Evolutionary conservation across 2,888 invertebrate genomes (phyloP).

Genomic region (Xanthostigma xanthostigma): DNA sequence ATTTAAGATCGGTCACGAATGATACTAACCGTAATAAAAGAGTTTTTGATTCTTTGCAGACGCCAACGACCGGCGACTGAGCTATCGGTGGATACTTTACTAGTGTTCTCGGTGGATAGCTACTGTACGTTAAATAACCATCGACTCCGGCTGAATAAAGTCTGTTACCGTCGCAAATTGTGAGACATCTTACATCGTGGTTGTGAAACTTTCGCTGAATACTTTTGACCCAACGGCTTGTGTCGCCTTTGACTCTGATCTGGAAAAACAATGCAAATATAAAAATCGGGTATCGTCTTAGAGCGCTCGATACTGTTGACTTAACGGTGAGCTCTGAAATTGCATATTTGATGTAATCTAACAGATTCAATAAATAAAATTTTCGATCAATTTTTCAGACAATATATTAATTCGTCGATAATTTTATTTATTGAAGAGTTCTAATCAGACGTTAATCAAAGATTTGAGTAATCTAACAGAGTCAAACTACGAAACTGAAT

Average conservation of each 20-base stretch:
- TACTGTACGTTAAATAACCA: conserved; percentile 60
- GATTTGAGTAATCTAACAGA: too few relatives aligned
- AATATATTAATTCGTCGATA: too few relatives aligned
- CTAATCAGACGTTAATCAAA: too few relatives aligned
- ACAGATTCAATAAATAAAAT: too few relatives aligned
- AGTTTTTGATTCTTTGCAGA: conserved; percentile 37
- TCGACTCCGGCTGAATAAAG: conserved; percentile 72
- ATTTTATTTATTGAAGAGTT: too few relatives aligned
- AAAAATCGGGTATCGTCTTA: too few relatives aligned
- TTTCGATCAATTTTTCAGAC: too few relatives aligned
- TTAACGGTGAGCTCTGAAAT: too few relatives aligned
- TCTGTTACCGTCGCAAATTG: conserved; percentile 39
- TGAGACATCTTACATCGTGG: conserved; percentile 65
- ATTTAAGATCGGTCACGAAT: too few relatives aligned
- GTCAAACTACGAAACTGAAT: conserved; percentile 28
- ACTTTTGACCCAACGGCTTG: conserved; percentile 69
- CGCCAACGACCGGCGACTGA: conserved; percentile 38
- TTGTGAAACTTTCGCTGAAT: conserved; percentile 66
- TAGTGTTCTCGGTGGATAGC: conserved; percentile 49
- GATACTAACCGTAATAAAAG: conserved; percentile 33
- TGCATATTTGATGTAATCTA: too few relatives aligned
- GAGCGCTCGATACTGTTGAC: too few relatives aligned
- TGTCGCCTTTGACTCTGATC: conserved; percentile 29
- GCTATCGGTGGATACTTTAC: conserved; percentile 59
- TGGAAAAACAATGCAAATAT: too few relatives aligned